Evolutionary conservation across 1,140 invertebrate species (phyloP), one percentile per base, ranked within the genome.

Genomic region (Helicoverpa zea): DNA sequence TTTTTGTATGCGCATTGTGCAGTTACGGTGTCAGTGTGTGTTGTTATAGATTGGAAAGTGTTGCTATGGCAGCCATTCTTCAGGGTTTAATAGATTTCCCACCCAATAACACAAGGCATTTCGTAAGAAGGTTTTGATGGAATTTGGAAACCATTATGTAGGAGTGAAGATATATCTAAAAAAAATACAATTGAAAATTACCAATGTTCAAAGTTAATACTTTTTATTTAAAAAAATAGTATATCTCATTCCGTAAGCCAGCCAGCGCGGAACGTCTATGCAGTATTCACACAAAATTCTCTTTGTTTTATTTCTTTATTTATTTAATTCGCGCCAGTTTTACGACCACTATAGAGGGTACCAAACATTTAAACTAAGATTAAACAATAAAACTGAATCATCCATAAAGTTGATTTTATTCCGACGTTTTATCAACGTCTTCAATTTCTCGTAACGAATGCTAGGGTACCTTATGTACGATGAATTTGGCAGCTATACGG

Each of bases 401-500:
- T 73, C 70, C 13, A 56, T 73, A 73, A 73, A 73, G 51, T 73
- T 73, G 23, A 73, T 73, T 70, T 70, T 73, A 73, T 58, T 58
- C n/a, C 29, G 5, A 56, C 52, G 23, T 70, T 73, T 66, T 58
- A 58, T 73, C 70, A 73, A 73, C 70, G 70, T 73, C 70, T 58
- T 73, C 18, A n/a, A 77, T 63, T 77, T 16, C 47, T 47, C 49
- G 30, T 66, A 54, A 64, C 49, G 54, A 63, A 77, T 54, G 49
- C 61, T 77, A 51, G 49, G 75, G 75, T 77, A 51, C 59, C 59
- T 70, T 64, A 77, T 77, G 61, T 61, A 77, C 75, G 61, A 30
- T 49, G 75, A 49, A 66, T 54, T 77, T 77, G 75, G 75, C 75
- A 77, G 75, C 75, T 52, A 66, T 77, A 77, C 75, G 75, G 75